Percentiles rank a stretch among this genome's conserved stretches.
Conservation (phyloP, 2,113 vertebrate species). For the Anoplopoma fimbria region DNA sequence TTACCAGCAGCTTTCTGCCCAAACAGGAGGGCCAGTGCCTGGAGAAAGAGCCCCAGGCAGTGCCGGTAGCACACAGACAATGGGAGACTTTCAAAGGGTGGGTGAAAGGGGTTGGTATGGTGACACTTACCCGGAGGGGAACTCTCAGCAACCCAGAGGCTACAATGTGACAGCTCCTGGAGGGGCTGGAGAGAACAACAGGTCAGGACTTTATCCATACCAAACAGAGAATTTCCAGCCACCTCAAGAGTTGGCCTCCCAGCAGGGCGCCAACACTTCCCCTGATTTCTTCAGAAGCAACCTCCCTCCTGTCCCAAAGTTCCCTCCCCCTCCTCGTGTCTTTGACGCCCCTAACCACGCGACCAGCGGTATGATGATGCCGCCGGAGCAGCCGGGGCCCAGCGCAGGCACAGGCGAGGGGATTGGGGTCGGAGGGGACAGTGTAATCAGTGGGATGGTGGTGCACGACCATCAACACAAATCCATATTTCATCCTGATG, state of each 20-base stretch:
- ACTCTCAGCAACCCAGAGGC: conserved; percentile 55
- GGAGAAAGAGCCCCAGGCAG: conserved; percentile 87
- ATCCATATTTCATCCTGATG: conserved; percentile 50
- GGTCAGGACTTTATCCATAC: conserved; percentile 55
- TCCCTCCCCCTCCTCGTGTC: conserved; percentile 71
- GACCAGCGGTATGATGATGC: conserved; percentile 9
- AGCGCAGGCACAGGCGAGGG: background rate
- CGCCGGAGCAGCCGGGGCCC: conserved; percentile 4
- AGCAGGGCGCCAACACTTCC: conserved; percentile 25
- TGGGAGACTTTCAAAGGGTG: conserved; percentile 84
- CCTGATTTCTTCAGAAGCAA: conserved; percentile 61
- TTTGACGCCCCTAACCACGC: conserved; percentile 44
- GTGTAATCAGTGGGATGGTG: conserved; percentile 63
- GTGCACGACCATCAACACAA: conserved; percentile 80
- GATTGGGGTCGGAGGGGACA: background rate
- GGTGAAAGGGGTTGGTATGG: conserved; percentile 72
- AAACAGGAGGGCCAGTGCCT: conserved; percentile 83
- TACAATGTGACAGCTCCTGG: conserved; percentile 41
- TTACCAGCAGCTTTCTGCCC: conserved; percentile 87
- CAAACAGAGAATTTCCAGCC: conserved; percentile 55
- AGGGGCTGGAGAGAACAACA: conserved; percentile 36
- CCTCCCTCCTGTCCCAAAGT: conserved; percentile 79
- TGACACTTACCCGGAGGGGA: conserved; percentile 65
- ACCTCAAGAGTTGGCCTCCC: conserved; percentile 28
- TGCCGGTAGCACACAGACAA: conserved; percentile 76